These are phyloP conservation scores for Eospalax fontanierii DNA, from an alignment of 2,797 vertebrate genomes.

Conservation along the genomic window DNA sequence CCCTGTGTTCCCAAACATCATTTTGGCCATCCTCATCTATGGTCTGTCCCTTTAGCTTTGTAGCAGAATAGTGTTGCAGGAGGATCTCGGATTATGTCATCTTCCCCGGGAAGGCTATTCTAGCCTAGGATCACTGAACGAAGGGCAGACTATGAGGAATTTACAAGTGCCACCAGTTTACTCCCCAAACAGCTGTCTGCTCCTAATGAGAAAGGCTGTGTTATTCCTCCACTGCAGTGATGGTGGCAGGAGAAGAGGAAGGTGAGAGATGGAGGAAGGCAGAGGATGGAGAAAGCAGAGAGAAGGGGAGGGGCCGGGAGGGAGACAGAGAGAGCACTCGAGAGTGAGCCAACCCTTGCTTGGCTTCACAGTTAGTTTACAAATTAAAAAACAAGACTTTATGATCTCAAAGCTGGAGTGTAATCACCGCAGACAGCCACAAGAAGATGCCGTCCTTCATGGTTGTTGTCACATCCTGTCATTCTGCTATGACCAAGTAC, in stretches of 20 bases:
- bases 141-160: not conserved
- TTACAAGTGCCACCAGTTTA: not conserved
- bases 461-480: not conserved
- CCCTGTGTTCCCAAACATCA: not conserved
- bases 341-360: not conserved
- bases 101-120: not conserved
- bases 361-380: rapidly evolving
- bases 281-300: too few species aligned
- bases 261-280: too few species aligned
- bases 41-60: not conserved
- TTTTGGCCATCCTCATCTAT: not conserved
- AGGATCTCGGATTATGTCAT: not conserved
- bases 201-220: not conserved
- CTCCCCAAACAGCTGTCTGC: not conserved
- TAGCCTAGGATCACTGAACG: not conserved
- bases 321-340: too few species aligned
- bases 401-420: not conserved
- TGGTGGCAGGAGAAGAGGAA: too few species aligned
- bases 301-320: too few species aligned
- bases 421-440: rapidly evolving
- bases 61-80: not conserved
- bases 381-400: not conserved
- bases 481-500: not conserved
- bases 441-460: rapidly evolving
- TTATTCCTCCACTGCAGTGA: not conserved